Base-by-base conservation (phyloP, 2,888 invertebrate species). In the Lasioglossum zephyrum region DNA sequence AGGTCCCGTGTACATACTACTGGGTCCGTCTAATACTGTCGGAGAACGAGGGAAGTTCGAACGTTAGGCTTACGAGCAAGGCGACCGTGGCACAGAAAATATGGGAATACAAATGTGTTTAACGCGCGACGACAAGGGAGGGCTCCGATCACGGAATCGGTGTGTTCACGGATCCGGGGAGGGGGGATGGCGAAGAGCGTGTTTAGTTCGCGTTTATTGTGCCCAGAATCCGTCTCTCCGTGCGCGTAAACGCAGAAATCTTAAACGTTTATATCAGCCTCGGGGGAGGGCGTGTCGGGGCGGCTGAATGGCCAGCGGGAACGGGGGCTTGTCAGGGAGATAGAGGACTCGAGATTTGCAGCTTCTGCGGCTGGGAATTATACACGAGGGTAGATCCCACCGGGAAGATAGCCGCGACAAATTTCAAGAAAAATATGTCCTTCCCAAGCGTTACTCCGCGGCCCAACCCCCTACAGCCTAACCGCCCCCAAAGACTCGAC, bases 351-450 rank as follows among this genome's bases (percentile, higher is more conserved):
- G 90, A 93, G 94, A 93, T 93, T 91, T 96, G 96, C 95, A 96
- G 96, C 88, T 97, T 95, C 94, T 97, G 92, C 89, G 84, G 89
- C 88, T 86, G 89, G 91, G 92, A 94, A 93, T 94, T 94, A 94
- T 92, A 92, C 88, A 91, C 90, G 93, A 93, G 95, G 95, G 94
- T 94, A 95, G 94, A 95, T 95, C 93, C 93, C 93, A 88, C 88
- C 84, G 88, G 91, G 63, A 87, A 91, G 94, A 95, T 95, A 94
- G 91, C 90, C 87, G 90, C 93, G 95, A 94, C 95, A 95, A 94
- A 94, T 95, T 95, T 94, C 92, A 91, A 92, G 92, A 93, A 93
- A 94, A 95, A 95, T 94, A 95, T 95, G 94, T 92, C 91, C 84
- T 75, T 84, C 82, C 85, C 47, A n/a, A n/a, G 60, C 74, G 70